These are phyloP conservation scores for Myotis brandtii DNA, from an alignment of 2,113 vertebrate species.

Conservation along the genomic window DNA sequence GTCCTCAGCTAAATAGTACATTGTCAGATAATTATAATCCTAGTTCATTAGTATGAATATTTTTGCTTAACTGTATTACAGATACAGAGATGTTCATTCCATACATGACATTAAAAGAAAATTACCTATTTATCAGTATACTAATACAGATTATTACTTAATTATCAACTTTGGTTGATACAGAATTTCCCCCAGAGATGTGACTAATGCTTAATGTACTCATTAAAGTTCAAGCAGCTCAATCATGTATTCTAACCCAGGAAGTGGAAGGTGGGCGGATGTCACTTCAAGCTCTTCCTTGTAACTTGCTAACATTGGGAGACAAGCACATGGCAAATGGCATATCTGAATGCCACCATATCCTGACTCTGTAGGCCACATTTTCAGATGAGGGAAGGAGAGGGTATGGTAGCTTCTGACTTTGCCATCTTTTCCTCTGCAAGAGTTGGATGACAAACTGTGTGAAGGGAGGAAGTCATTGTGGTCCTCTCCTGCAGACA, in stretches of 20 bases:
- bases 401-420: neutral
- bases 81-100: neutral
- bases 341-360: neutral
- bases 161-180: constrained; percentile 4
- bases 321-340: neutral
- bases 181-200: neutral
- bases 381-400: neutral
- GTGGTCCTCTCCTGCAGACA: neutral
- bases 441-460: neutral
- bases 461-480: neutral
- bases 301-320: neutral
- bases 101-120: constrained; percentile 21
- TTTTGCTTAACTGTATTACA: constrained; percentile 35
- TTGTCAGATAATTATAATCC: constrained; percentile 39
- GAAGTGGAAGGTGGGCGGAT: neutral
- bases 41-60: constrained; percentile 24
- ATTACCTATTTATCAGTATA: neutral
- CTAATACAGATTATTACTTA: neutral
- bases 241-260: neutral
- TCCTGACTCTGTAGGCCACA: neutral
- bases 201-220: neutral
- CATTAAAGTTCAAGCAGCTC: neutral
- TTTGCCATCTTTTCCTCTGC: neutral
- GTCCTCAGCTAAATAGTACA: constrained; percentile 31
- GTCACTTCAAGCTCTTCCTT: neutral